Percentiles rank a stretch among this genome's conserved stretches.
Conservation (phyloP, 23 tunicate genomes). For the Corella eumyota region DNA sequence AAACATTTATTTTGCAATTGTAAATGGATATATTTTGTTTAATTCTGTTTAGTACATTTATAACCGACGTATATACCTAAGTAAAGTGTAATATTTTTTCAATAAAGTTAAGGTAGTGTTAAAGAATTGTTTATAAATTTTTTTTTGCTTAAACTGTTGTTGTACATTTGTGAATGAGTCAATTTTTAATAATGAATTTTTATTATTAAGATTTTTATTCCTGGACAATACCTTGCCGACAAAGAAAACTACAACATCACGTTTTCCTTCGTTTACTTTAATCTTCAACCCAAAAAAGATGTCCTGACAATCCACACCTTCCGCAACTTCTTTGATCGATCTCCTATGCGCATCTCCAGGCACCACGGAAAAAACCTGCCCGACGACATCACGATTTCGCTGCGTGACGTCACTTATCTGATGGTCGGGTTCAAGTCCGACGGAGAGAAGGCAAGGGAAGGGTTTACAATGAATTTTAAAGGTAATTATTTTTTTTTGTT, state of each 20-base stretch:
- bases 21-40: no score
- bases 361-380: conserved; percentile 1
- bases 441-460: conserved; percentile 4
- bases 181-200: no score
- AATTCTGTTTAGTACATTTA: no score
- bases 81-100: no score
- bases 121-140: no score
- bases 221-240: conserved; percentile 3
- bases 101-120: no score
- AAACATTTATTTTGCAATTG: no score
- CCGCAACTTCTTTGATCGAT: background rate
- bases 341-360: background rate
- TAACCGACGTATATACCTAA: no score
- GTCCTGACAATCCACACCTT: conserved; percentile 14
- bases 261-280: conserved; percentile 30
- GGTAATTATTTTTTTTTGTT: no score
- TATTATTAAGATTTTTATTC: conserved; percentile 20
- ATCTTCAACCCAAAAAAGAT: conserved; percentile 21
- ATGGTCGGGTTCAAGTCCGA: background rate
- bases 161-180: no score
- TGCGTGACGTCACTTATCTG: background rate
- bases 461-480: conserved; percentile 7
- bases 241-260: conserved; percentile 6
- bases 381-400: background rate
- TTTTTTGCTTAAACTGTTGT: no score